Evolutionary conservation across 2,888 invertebrate species (phyloP).

Genomic region (Polymixis flavicincta): DNA sequence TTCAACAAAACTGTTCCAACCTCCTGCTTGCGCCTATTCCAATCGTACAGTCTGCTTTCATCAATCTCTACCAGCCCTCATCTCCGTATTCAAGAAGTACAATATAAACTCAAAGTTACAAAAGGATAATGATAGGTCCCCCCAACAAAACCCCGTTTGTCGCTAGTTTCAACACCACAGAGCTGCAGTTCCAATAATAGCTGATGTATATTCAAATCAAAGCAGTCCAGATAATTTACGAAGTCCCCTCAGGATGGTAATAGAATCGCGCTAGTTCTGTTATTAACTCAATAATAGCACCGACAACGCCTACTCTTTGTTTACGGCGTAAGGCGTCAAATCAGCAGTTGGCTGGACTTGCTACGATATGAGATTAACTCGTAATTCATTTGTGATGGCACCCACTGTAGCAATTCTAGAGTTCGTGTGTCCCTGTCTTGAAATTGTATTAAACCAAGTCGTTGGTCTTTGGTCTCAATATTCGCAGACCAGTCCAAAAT

Average conservation of each 20-base stretch:
- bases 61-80: neutral
- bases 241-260: constrained; percentile 36
- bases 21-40: neutral
- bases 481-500: neutral
- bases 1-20: neutral
- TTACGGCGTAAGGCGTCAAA: constrained; percentile 51
- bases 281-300: constrained; percentile 52
- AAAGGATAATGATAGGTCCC: neutral
- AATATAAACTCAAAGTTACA: neutral
- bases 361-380: constrained; percentile 45
- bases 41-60: neutral
- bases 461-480: neutral
- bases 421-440: neutral
- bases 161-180: neutral
- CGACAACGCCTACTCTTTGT: constrained; percentile 40
- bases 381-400: constrained; percentile 42
- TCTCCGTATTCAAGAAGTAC: neutral
- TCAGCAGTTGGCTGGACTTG: constrained; percentile 32
- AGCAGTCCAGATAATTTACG: constrained; percentile 26
- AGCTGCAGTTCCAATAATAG: constrained; percentile 35
- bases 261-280: constrained; percentile 45
- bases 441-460: neutral
- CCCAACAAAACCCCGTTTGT: neutral
- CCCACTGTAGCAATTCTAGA: constrained; percentile 16
- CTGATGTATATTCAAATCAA: constrained; percentile 9